phyloP scores from a whole-genome alignment of 2,888 invertebrate species.

The Thyatira batis region DNA sequence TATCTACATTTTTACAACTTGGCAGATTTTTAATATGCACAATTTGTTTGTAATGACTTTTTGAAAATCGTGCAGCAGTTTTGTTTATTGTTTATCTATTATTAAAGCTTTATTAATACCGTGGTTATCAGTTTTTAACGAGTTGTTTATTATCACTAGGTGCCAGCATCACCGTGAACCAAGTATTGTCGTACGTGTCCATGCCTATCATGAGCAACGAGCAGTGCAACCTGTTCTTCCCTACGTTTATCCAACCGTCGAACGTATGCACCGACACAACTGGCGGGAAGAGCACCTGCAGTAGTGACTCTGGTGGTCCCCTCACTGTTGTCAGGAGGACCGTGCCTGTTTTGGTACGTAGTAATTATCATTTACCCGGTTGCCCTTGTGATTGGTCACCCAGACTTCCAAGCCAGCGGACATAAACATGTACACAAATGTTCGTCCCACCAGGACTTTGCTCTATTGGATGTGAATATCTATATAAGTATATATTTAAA shows the following conservation, averaged over 20 bases:
- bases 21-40: no score
- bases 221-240: slow-evolving; percentile 26
- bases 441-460: no score
- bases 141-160: slow-evolving; percentile 10
- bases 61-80: no score
- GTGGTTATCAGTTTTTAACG: not conserved
- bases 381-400: no score
- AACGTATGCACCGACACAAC: slow-evolving; percentile 47
- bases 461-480: no score
- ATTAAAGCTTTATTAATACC: no score
- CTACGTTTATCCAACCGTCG: slow-evolving; percentile 24
- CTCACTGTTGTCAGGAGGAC: slow-evolving; percentile 29
- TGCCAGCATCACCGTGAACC: slow-evolving; percentile 18
- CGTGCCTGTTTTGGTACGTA: slow-evolving; percentile 33
- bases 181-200: slow-evolving; percentile 25
- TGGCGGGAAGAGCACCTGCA: slow-evolving; percentile 37
- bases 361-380: not conserved
- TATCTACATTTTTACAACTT: no score
- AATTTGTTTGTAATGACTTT: no score
- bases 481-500: no score
- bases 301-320: slow-evolving; percentile 55
- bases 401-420: no score
- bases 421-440: no score
- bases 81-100: no score
- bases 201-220: slow-evolving; percentile 32